These are phyloP conservation scores for Scaptomyza graminum DNA, from an alignment of 1,140 invertebrate species.

Conservation along the genomic window DNA sequence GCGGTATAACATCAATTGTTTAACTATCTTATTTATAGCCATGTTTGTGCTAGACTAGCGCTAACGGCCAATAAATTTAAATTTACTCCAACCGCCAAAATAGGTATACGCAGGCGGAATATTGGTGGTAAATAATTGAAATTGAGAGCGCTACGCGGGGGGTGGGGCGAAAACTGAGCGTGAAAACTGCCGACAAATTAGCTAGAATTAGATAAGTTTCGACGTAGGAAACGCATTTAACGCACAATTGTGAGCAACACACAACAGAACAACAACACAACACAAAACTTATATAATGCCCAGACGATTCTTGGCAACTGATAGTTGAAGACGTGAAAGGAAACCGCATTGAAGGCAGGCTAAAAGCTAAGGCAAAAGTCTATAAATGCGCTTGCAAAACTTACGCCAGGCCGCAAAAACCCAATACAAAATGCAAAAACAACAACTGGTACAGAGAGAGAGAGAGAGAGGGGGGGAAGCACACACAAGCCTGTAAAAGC, in stretches of 20 bases:
- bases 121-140: constrained; percentile 64
- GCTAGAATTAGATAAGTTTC: constrained; percentile 48
- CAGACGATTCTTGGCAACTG: constrained; percentile 47
- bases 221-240: constrained; percentile 34
- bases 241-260: constrained; percentile 36
- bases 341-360: constrained; percentile 22
- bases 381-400: constrained; percentile 72
- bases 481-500: constrained; percentile 47
- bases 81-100: constrained; percentile 20
- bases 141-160: constrained; percentile 28
- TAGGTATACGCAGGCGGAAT: constrained; percentile 5
- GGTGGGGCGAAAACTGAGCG: constrained; percentile 7
- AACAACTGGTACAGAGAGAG: constrained; percentile 17
- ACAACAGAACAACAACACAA: neutral
- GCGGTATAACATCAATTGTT: constrained; percentile 64
- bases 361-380: constrained; percentile 50
- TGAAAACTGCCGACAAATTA: constrained; percentile 45
- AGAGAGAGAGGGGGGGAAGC: neutral
- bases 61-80: constrained; percentile 70
- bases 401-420: constrained; percentile 61
- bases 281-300: constrained; percentile 39
- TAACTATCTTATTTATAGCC: constrained; percentile 66
- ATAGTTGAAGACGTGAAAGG: constrained; percentile 24
- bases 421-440: constrained; percentile 46
- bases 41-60: constrained; percentile 61